These are phyloP conservation scores for Crenichthys baileyi DNA, from an alignment of 2,797 vertebrate genomes.

Conservation along the genomic window DNA sequence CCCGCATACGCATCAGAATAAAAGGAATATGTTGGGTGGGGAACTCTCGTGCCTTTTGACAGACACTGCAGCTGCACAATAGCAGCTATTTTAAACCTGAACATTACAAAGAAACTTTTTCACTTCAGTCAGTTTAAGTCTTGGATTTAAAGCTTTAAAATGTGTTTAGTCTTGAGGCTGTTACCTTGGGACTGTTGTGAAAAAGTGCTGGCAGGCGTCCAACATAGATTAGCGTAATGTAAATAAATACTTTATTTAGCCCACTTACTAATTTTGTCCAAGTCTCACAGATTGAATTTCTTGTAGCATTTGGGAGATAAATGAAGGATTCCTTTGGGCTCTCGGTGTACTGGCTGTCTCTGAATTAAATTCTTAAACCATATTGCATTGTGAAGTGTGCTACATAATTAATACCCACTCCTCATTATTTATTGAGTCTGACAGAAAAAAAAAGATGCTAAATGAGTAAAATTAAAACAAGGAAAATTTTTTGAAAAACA, in stretches of 20 bases:
- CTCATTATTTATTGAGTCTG: conserved; percentile 42
- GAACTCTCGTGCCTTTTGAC: conserved; percentile 71
- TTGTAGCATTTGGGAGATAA: conserved; percentile 28
- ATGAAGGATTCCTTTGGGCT: conserved; percentile 43
- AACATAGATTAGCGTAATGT: conserved; percentile 39
- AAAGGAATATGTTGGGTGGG: conserved; percentile 67
- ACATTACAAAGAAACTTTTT: conserved; percentile 47
- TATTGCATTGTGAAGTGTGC: conserved; percentile 49
- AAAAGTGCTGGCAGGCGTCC: conserved; percentile 34
- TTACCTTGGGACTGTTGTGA: conserved; percentile 30
- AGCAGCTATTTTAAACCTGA: conserved; percentile 52
- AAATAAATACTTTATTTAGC: conserved; percentile 60
- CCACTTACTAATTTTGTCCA: conserved; percentile 56
- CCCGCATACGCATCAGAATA: conserved; percentile 69
- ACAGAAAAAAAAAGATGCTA: conserved; percentile 12
- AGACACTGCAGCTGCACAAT: conserved; percentile 61
- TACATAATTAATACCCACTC: conserved; percentile 57
- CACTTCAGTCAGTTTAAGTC: conserved; percentile 32
- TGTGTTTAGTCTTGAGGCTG: conserved; percentile 32
- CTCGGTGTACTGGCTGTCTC: conserved; percentile 29
- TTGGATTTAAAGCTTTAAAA: conserved; percentile 36
- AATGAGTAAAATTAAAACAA: conserved; percentile 28
- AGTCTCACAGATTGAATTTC: conserved; percentile 54
- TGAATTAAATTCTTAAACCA: conserved; percentile 48
- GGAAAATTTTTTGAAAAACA: neutral